Percentiles rank a stretch among this genome's conserved stretches.
Evolutionary conservation across 92 coral and sea anemone genomes (phyloP).

Genomic region (Heliopora coerulea): DNA sequence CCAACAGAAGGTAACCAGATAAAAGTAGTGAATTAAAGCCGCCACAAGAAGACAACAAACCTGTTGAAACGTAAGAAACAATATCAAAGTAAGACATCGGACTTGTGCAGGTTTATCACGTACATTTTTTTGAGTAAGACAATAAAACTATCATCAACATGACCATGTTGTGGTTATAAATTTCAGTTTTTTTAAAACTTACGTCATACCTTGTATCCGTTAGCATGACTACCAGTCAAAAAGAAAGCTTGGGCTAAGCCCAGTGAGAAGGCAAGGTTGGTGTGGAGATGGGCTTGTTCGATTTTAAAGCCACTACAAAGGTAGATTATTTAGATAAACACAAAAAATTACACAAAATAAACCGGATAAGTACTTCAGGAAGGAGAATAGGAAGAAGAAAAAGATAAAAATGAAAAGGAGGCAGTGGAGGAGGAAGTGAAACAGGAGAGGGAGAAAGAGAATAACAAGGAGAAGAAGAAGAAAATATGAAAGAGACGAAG

Average conservation of each 20-base stretch:
- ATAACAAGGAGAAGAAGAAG: not conserved
- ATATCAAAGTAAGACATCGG: not conserved
- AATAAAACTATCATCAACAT: not conserved
- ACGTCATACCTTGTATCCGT: constrained; percentile 55
- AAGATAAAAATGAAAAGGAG: not conserved
- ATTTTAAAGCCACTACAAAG: constrained; percentile 23
- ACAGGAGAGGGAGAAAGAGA: not conserved
- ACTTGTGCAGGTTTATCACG: not conserved
- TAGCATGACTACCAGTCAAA: constrained; percentile 66
- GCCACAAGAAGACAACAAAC: constrained; percentile 60
- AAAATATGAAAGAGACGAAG: not conserved
- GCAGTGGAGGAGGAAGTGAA: not conserved
- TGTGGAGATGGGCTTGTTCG: constrained; percentile 71
- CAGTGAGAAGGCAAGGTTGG: constrained; percentile 70
- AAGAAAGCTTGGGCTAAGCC: constrained; percentile 84
- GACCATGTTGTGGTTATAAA: too few species aligned
- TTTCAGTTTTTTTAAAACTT: not conserved
- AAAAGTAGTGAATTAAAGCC: constrained; percentile 70
- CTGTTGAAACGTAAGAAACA: not conserved
- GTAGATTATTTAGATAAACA: constrained; percentile 28
- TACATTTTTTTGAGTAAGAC: too few species aligned
- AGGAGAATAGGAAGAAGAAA: constrained; percentile 14
- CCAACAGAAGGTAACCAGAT: constrained; percentile 85
- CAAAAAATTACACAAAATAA: too few species aligned
- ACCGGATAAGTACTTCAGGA: too few species aligned